phyloP scores from a whole-genome alignment of 2,888 invertebrate species.

The Meiosimyza decipiens region DNA sequence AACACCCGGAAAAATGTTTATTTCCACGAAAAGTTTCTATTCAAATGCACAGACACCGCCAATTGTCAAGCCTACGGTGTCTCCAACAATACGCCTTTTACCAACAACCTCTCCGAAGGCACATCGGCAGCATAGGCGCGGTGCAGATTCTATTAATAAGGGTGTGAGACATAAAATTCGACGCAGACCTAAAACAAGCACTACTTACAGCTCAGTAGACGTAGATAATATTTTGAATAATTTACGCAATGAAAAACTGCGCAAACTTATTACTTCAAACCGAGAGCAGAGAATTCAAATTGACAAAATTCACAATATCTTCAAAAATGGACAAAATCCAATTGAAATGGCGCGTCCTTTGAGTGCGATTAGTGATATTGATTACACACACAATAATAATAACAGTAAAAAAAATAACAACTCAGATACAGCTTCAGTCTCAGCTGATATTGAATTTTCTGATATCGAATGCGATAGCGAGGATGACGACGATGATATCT shows the following conservation, averaged over 20 bases:
- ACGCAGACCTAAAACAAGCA: slow-evolving; percentile 41
- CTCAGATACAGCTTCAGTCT: slow-evolving; percentile 16
- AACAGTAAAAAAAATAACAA: slow-evolving; percentile 12
- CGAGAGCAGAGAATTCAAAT: slow-evolving; percentile 57
- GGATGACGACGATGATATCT: slow-evolving; percentile 41
- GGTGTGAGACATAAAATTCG: slow-evolving; percentile 61
- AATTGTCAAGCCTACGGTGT: background rate
- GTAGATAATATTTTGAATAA: slow-evolving; percentile 56
- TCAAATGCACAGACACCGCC: slow-evolving; percentile 42
- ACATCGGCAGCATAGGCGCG: slow-evolving; percentile 25
- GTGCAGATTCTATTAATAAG: slow-evolving; percentile 52
- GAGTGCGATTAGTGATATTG: slow-evolving; percentile 46
- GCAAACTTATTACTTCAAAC: slow-evolving; percentile 55
- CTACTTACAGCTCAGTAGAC: slow-evolving; percentile 40
- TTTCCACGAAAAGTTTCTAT: slow-evolving; percentile 55
- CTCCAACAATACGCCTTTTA: slow-evolving; percentile 1
- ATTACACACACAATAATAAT: slow-evolving; percentile 50
- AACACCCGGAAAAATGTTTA: slow-evolving; percentile 37
- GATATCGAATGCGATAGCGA: slow-evolving; percentile 52
- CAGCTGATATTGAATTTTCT: slow-evolving; percentile 47
- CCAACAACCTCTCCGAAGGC: slow-evolving; percentile 8
- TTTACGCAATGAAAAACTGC: slow-evolving; percentile 59
- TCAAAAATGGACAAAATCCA: slow-evolving; percentile 59
- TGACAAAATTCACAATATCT: slow-evolving; percentile 57
- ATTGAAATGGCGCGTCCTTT: slow-evolving; percentile 63